Evolutionary conservation across 2,113 vertebrate species (phyloP).

Genomic region (Oophaga pumilio): DNA sequence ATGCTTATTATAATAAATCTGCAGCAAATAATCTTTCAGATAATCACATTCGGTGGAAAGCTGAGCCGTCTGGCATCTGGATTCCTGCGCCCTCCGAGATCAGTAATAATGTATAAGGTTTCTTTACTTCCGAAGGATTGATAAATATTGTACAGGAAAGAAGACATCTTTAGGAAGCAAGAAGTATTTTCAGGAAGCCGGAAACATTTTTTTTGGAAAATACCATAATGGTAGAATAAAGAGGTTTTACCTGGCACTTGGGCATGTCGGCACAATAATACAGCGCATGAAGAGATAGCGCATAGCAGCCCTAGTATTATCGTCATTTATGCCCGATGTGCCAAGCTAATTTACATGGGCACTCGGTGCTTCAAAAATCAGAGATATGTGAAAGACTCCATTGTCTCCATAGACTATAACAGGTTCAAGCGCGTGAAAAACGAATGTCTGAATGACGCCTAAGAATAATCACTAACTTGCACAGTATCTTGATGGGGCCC

Average conservation of each 20-base stretch:
- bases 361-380: too few species aligned
- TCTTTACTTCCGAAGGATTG: background rate
- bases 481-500: too few species aligned
- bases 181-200: background rate
- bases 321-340: background rate
- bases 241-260: background rate
- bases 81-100: background rate
- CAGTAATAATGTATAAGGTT: constrained; percentile 11
- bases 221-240: background rate
- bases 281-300: background rate
- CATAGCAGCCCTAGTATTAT: background rate
- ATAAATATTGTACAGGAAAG: constrained; percentile 1
- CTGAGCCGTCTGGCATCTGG: background rate
- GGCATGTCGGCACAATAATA: background rate
- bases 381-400: too few species aligned
- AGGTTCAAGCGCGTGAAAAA: too few species aligned
- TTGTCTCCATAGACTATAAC: too few species aligned
- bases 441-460: too few species aligned
- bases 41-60: background rate
- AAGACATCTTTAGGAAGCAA: background rate
- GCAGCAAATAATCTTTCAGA: background rate
- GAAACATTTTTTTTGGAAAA: background rate
- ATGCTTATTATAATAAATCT: background rate
- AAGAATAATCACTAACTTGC: too few species aligned
- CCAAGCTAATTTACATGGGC: background rate